Conservation (phyloP, 2,888 invertebrate genomes). For the Synergus japonicus region DNA sequence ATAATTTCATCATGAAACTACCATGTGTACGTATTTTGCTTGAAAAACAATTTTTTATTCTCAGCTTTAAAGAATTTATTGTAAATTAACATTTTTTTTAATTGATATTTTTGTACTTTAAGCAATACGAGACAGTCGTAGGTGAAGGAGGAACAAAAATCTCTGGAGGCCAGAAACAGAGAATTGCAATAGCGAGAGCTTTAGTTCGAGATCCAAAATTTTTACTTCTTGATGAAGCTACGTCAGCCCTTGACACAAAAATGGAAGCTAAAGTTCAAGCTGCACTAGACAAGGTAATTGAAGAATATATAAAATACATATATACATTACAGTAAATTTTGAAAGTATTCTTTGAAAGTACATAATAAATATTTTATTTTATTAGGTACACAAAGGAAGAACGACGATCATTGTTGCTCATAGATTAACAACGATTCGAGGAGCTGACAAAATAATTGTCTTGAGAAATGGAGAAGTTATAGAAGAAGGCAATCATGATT, state of each 20-base stretch:
- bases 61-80: background rate
- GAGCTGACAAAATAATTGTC: constrained; percentile 88
- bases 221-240: constrained; percentile 46
- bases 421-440: constrained; percentile 89
- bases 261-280: constrained; percentile 83
- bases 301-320: constrained; percentile 56
- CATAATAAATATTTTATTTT: background rate
- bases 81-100: too few relatives aligned
- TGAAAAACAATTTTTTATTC: background rate
- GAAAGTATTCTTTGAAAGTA: background rate
- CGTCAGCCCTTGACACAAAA: constrained; percentile 34
- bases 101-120: background rate
- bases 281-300: constrained; percentile 88
- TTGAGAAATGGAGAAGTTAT: constrained; percentile 84
- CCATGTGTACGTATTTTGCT: constrained; percentile 80
- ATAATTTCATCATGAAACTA: constrained; percentile 85
- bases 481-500: constrained; percentile 85
- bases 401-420: constrained; percentile 94
- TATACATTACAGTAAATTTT: background rate
- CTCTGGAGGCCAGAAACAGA: constrained; percentile 93
- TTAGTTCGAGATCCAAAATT: constrained; percentile 72
- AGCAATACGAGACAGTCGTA: constrained; percentile 89
- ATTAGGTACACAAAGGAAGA: constrained; percentile 81
- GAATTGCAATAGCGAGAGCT: constrained; percentile 93
- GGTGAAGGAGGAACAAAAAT: constrained; percentile 90